Percentiles rank a stretch among this genome's conserved stretches.
phyloP scores from a whole-genome alignment of 1,140 invertebrate genomes.

The Condylostylus longicornis region DNA sequence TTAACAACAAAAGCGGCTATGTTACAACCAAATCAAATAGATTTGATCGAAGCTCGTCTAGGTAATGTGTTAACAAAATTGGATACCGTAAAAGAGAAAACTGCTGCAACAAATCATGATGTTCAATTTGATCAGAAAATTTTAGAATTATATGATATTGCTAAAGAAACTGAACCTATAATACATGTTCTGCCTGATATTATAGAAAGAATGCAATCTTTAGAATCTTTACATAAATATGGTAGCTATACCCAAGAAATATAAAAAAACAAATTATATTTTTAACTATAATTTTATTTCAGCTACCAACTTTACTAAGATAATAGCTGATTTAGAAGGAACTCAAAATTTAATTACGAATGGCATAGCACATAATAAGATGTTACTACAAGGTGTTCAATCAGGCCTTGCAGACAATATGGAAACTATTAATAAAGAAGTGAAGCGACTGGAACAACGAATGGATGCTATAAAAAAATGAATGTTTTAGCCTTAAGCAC shows the following conservation, averaged over 20 bases:
- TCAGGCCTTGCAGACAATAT: conserved; percentile 61
- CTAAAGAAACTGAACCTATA: conserved; percentile 68
- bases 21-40: conserved; percentile 65
- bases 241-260: conserved; percentile 36
- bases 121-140: conserved; percentile 68
- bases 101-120: conserved; percentile 45
- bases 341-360: conserved; percentile 58
- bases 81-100: conserved; percentile 55
- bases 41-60: conserved; percentile 65
- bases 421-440: conserved; percentile 57
- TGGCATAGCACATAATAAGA: conserved; percentile 59
- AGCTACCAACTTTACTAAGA: conserved; percentile 76
- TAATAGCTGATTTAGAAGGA: conserved; percentile 65
- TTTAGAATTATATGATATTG: conserved; percentile 67
- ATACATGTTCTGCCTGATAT: conserved; percentile 63
- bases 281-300: conserved; percentile 25
- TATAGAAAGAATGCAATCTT: conserved; percentile 63
- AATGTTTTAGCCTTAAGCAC: no score
- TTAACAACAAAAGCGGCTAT: conserved; percentile 60
- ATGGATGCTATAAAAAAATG: conserved; percentile 44
- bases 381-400: conserved; percentile 62
- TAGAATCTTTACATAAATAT: conserved; percentile 78
- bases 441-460: conserved; percentile 56
- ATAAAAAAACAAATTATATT: neutral
- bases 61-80: conserved; percentile 57